Base-by-base conservation (phyloP, 2,888 invertebrate species). In the Apeira syringaria region DNA sequence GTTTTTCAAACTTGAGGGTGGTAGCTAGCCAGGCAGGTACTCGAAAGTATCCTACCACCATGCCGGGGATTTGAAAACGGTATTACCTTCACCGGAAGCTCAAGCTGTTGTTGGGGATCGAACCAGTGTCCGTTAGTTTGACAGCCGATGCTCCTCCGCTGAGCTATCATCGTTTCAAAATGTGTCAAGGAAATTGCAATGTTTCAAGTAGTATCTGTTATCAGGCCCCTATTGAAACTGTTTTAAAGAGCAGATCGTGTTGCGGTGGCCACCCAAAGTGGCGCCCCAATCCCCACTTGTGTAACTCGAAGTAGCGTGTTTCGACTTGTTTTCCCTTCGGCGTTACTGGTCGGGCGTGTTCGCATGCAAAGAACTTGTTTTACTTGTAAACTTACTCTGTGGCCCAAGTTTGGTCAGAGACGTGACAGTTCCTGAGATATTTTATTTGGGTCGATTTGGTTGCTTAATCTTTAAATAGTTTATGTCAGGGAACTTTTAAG, bases 341-440 rank as follows among this genome's bases (percentile, higher is more conserved):
- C 58, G n/a, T n/a, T n/a, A 50, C 54, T 41, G 47, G 49, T 38
- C 42, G 46, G 44, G 58, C 51, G 56, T 65, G 54, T 60, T 62
- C 54, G 34, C 56, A 59, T 56, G 53, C 58, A 61, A 66, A 67
- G 64, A 68, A 63, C 59, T 67, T 60, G 38, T 45, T 53, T 48
- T 51, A 51, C 47, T 49, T 43, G 36, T 34, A 49, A 62, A 66
- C 56, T 69, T 59, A 55, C 37, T 46, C 52, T 50, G 43, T 44
- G 53, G 50, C 48, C 47, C 41, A 41, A 57, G 59, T 53, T 51
- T 35, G 47, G 55, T 52, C 44, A 39, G 53, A 47, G 53, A 64
- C 64, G 65, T 69, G 65, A 66, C 64, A 52, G 56, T 45, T 46
- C 55, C 50, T 41, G 38, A 54, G 47, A 44, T 47, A 50, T 43